Percentiles rank a stretch among this genome's conserved stretches.
Evolutionary conservation across 2,888 invertebrate genomes (phyloP).

Genomic region (Smittia aterrima): DNA sequence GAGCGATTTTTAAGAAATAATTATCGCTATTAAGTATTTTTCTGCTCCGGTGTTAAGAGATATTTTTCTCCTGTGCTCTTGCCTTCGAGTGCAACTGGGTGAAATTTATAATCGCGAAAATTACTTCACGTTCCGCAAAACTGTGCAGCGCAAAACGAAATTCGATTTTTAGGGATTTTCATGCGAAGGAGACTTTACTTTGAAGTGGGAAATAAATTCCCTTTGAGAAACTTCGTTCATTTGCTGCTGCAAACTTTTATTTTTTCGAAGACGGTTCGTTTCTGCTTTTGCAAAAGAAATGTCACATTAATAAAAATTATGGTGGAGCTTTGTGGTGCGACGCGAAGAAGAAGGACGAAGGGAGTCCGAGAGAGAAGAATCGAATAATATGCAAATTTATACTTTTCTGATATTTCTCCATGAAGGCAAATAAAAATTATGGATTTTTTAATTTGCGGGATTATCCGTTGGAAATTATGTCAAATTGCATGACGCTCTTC

Average conservation of each 20-base stretch:
- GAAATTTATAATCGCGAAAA: not conserved
- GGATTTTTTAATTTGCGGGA: constrained; percentile 32
- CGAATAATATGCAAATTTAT: constrained; percentile 24
- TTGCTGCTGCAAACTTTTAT: not conserved
- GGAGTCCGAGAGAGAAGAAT: not conserved
- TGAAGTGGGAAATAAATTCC: not conserved
- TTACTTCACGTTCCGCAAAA: not conserved
- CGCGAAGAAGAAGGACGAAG: not conserved
- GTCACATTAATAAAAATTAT: constrained; percentile 33
- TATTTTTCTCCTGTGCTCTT: not conserved
- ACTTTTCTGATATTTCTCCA: not conserved
- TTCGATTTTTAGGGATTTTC: not conserved
- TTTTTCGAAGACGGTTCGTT: not conserved
- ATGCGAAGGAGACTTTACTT: no score
- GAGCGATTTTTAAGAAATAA: constrained; percentile 9
- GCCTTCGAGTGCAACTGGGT: not conserved
- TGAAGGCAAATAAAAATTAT: constrained; percentile 10
- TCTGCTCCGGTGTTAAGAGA: not conserved
- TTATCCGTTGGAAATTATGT: constrained; percentile 28
- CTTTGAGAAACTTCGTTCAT: not conserved
- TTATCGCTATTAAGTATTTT: constrained; percentile 16
- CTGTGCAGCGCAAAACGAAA: not conserved
- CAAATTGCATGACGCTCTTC: constrained; percentile 20
- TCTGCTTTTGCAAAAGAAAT: constrained; percentile 22
- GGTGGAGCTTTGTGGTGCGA: constrained; percentile 8